phyloP scores from a whole-genome alignment of 2,797 vertebrate species.

The Scleropages formosus region DNA sequence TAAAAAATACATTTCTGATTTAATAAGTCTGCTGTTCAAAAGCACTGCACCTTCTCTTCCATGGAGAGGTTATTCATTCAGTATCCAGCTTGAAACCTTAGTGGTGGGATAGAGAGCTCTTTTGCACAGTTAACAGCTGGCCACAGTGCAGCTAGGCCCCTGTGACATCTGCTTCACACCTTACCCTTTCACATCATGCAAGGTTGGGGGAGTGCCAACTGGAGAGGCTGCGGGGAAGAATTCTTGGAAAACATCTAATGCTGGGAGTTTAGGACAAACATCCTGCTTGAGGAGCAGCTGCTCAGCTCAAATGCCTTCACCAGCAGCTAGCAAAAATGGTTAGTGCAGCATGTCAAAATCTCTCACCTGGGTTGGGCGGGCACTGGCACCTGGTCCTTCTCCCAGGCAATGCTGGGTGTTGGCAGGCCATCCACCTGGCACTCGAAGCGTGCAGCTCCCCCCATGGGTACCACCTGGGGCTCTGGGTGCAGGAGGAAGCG shows the following conservation, averaged over 20 bases:
- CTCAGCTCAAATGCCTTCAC: not conserved
- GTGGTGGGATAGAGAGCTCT: not conserved
- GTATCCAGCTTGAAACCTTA: not conserved
- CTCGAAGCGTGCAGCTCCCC: conserved; percentile 82
- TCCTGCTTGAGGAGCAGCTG: not conserved
- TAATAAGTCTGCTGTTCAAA: not conserved
- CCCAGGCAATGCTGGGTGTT: conserved; percentile 83
- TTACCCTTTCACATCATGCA: not conserved
- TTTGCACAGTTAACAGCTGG: not conserved
- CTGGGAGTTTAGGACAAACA: not conserved
- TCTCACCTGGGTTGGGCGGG: conserved; percentile 75
- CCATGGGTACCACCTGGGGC: conserved; percentile 72
- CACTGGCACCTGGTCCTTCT: conserved; percentile 77
- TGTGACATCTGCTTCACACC: not conserved
- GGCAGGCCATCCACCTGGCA: conserved; percentile 85
- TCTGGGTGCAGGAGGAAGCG: conserved; percentile 82
- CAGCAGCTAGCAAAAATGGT: no score
- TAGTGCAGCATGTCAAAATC: not conserved
- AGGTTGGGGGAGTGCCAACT: not conserved
- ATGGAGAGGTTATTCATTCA: not conserved
- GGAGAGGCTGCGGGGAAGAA: not conserved
- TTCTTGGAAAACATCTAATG: not conserved
- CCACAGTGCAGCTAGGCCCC: not conserved
- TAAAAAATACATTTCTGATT: not conserved
- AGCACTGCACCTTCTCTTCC: not conserved